Percentiles rank a stretch among this genome's conserved stretches.
phyloP scores from a whole-genome alignment of 2,797 vertebrate genomes.

The Pogoniulus pusillus region DNA sequence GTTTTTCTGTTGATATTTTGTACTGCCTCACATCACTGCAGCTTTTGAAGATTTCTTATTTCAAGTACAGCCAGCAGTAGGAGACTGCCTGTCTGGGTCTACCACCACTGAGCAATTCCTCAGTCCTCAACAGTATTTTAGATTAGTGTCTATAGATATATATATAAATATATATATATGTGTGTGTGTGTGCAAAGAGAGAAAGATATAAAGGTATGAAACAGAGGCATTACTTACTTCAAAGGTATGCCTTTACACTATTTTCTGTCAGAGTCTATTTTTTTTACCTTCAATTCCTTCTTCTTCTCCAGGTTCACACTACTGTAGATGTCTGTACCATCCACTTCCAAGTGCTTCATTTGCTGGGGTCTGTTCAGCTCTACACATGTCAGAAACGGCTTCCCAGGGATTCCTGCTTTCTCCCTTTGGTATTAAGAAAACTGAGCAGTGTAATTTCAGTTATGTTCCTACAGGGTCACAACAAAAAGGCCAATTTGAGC shows the following conservation, averaged over 20 bases:
- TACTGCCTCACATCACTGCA: not conserved
- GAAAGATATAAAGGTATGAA: not conserved
- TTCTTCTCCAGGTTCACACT: not conserved
- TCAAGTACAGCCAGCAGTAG: slow-evolving; percentile 11
- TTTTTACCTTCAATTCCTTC: not conserved
- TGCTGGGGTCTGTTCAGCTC: not conserved
- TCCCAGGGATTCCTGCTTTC: not conserved
- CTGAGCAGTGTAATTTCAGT: not conserved
- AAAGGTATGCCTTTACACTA: not conserved
- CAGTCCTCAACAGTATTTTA: slow-evolving; percentile 6
- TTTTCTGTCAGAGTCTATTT: not conserved
- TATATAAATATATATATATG: accelerated
- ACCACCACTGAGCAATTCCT: not conserved
- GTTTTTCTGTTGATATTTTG: not conserved
- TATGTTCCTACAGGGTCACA: not conserved
- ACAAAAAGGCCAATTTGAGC: not conserved
- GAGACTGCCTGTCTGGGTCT: slow-evolving; percentile 43
- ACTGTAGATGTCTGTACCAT: not conserved
- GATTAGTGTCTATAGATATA: not conserved
- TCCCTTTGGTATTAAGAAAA: not conserved
- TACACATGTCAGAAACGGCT: not conserved
- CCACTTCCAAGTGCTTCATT: not conserved
- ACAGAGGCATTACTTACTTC: not conserved
- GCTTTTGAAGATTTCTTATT: slow-evolving; percentile 37
- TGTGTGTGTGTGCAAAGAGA: not conserved